Evolutionary conservation across 92 coral and sea anemone species (phyloP).

Genomic region (Bergia sp.): DNA sequence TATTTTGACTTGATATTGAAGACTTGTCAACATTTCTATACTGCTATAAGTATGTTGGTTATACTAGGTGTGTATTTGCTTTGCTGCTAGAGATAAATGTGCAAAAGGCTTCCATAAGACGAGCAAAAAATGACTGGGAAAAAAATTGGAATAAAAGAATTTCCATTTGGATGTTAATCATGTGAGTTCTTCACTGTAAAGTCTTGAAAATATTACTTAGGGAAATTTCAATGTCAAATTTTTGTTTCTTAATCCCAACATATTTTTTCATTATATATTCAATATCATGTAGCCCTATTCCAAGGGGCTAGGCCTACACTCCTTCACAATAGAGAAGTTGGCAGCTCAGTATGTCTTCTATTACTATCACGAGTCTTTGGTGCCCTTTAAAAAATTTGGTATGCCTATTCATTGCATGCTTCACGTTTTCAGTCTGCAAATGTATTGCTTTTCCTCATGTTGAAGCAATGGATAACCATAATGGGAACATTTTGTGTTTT

Average conservation of each 20-base stretch:
- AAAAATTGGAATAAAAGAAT: not conserved
- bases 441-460: too few relatives aligned
- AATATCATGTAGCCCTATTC: not conserved
- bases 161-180: not conserved
- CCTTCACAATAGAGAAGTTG: not conserved
- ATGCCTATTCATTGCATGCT: too few relatives aligned
- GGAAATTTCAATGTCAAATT: not conserved
- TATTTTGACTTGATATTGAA: not conserved
- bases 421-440: too few relatives aligned
- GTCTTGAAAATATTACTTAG: not conserved
- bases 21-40: not conserved
- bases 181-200: not conserved
- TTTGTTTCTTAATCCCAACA: not conserved
- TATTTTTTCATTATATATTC: not conserved
- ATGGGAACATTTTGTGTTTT: too few relatives aligned
- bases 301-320: not conserved
- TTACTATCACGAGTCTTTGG: too few relatives aligned
- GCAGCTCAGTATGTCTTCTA: not conserved
- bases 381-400: too few relatives aligned
- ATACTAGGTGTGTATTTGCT: not conserved
- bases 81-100: not conserved
- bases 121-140: not conserved
- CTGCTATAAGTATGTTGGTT: not conserved
- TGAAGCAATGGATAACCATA: too few relatives aligned
- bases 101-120: not conserved